These are phyloP conservation scores for Poeciliopsis retropinna DNA, from an alignment of 2,113 vertebrate species.

Conservation along the genomic window DNA sequence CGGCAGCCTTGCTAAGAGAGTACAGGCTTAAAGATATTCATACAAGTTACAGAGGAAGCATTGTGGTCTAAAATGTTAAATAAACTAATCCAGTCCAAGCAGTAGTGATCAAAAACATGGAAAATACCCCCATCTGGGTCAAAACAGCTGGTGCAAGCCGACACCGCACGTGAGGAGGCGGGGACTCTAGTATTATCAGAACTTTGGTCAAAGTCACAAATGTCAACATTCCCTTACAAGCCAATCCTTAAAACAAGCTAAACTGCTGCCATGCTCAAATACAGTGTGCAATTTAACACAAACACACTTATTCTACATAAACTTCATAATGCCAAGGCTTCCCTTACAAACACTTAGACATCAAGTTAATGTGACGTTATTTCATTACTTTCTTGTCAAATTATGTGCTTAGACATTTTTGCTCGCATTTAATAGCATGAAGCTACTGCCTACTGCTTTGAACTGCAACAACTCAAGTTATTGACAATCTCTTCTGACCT, in stretches of 20 bases:
- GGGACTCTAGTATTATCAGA: neutral
- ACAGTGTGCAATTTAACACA: neutral
- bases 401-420: too few relatives aligned
- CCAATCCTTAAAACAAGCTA: neutral
- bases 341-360: neutral
- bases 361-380: neutral
- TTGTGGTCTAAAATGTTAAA: conserved; percentile 15
- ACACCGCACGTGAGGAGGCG: neutral
- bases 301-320: neutral
- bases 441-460: neutral
- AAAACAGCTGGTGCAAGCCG: neutral
- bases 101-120: neutral
- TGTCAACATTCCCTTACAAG: conserved; percentile 27
- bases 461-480: neutral
- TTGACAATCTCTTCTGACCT: too few relatives aligned
- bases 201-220: conserved; percentile 10
- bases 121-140: conserved; percentile 4
- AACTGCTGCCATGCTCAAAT: neutral
- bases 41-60: conserved; percentile 10
- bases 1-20: conserved; percentile 30
- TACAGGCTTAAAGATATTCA: conserved; percentile 15
- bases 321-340: neutral
- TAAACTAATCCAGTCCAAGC: neutral
- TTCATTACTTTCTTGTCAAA: neutral
- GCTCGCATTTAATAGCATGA: neutral